Base-by-base conservation (phyloP, 2,888 invertebrate genomes). In the Lordiphosa fenestrarum region DNA sequence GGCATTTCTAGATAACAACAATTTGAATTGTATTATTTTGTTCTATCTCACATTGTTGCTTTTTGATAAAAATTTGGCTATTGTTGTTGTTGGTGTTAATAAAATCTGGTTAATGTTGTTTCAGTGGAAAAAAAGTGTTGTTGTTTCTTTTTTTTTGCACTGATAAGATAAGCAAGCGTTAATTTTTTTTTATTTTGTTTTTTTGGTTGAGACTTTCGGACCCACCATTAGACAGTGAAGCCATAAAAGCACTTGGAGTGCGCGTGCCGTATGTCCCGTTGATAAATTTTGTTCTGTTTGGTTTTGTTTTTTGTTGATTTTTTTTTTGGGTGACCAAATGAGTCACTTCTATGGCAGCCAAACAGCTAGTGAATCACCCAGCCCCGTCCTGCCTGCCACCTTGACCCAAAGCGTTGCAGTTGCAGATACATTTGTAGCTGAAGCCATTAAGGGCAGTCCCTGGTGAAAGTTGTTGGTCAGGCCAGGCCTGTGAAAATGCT, bases 41-140 rank as follows among this genome's bases (percentile, higher is more conserved):
- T 36, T 23, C 23, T 51, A 53, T 57, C 36, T 33, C 33, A 55
- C 37, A 49, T 38, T 35, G 25, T 40, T 25, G 13, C 23, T 36
- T 44, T 10, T 12, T 23, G 23, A 25, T 37, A 9, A 40, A 9
- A 30, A 30, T 30, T 25, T 1, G 25, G 25, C 7, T 19, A 3
- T 33, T 41, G 12, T 33, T 7, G 15, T 36, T 40, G 6, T 2
- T 6, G 6, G 25, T 53, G 41, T 60, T 70, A 56, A 71, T 71
- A 68, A 59, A 71, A 69, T 66, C 61, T 53, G 57, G 49, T 57
- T 55, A 40, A 40, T 25, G 38, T 54, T 56, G 41, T 13, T 30
- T 25, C 25, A 25, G 25, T 25, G 25, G 25, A 25, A 25, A 6
- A 6, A 1, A 4, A 4, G 1, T 6, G 57, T 63, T 58, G 42